A percentile compares a stretch with the other conserved stretches of the same genome.
Evolutionary conservation across 2,888 invertebrate species (phyloP).

Genomic region (Nesidiocoris tenuis): DNA sequence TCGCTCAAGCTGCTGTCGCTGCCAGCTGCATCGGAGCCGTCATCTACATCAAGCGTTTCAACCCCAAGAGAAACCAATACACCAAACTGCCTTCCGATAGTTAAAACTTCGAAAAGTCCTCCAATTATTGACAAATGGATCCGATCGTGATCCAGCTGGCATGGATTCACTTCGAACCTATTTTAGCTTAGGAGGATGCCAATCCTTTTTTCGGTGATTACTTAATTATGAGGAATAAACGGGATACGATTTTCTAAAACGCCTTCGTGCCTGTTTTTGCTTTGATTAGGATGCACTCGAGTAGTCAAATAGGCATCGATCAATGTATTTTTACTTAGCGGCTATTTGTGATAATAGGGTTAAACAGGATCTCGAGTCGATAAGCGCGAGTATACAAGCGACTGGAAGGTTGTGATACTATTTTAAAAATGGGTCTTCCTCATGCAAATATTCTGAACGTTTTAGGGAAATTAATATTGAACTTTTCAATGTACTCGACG

Average conservation of each 20-base stretch:
- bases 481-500: background rate
- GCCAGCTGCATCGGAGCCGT: constrained; percentile 10
- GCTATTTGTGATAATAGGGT: background rate
- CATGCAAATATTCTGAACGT: background rate
- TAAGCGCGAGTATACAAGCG: background rate
- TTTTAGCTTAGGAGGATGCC: too few species aligned
- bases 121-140: too few species aligned
- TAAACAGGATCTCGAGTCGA: background rate
- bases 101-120: too few species aligned
- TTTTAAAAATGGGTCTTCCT: background rate
- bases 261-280: too few species aligned
- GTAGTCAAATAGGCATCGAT: too few species aligned
- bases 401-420: background rate
- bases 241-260: too few species aligned
- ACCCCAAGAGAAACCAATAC: constrained; percentile 11
- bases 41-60: constrained; percentile 1
- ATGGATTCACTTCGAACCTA: too few species aligned
- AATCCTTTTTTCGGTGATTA: too few species aligned
- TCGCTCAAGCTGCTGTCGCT: constrained; percentile 26
- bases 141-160: too few species aligned
- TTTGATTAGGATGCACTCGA: too few species aligned
- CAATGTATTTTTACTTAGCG: background rate
- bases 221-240: too few species aligned
- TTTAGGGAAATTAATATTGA: too few species aligned
- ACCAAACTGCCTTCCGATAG: constrained; percentile 1